These are phyloP conservation scores for Anthopleura xanthogrammica DNA, from an alignment of 92 coral and sea anemone genomes.

Conservation along the genomic window DNA sequence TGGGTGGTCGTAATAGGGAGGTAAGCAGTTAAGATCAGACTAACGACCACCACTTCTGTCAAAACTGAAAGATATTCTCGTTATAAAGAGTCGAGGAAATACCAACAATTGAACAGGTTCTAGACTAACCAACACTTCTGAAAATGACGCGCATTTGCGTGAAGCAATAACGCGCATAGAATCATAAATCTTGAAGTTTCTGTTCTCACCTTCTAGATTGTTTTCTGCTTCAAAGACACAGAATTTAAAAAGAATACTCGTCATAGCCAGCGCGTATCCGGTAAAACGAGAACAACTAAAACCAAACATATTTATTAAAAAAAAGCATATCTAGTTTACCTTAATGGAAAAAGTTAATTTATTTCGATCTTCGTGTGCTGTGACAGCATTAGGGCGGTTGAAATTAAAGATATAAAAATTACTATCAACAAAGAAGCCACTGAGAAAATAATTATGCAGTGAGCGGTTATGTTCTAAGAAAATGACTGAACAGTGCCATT, in stretches of 20 bases:
- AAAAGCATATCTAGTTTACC: background rate
- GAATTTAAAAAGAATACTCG: background rate
- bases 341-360: background rate
- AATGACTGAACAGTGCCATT: background rate
- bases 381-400: background rate
- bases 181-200: background rate
- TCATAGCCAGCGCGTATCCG: background rate
- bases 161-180: background rate
- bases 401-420: background rate
- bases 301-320: background rate
- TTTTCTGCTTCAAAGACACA: background rate
- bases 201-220: background rate
- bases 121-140: too few relatives aligned
- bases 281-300: background rate
- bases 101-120: too few relatives aligned
- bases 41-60: too few relatives aligned
- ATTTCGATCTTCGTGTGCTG: background rate
- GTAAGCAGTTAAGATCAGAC: too few relatives aligned
- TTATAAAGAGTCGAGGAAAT: too few relatives aligned
- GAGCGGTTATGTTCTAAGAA: background rate
- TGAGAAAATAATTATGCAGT: background rate
- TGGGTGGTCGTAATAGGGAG: too few relatives aligned
- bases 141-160: background rate
- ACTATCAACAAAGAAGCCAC: background rate
- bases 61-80: too few relatives aligned